A percentile compares a stretch with the other conserved stretches of the same genome.
These are phyloP conservation scores for Synchiropus splendidus DNA, from an alignment of 2,113 vertebrate genomes.

Conservation along the genomic window DNA sequence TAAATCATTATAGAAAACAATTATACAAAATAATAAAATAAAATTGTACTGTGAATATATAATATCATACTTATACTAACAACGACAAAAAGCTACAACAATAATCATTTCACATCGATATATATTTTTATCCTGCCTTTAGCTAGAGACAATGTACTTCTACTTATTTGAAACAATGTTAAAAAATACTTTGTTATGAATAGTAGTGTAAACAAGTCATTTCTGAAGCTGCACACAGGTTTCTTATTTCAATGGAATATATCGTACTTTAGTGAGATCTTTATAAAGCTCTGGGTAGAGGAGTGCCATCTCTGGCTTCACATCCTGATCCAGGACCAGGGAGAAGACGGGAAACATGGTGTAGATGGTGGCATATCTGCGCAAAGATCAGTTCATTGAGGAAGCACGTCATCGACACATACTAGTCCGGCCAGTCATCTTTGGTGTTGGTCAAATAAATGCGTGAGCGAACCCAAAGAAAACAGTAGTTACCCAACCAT, in stretches of 20 bases:
- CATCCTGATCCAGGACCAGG: slow-evolving; percentile 92
- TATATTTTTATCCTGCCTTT: too few relatives aligned
- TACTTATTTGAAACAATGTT: too few relatives aligned
- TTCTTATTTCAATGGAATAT: not conserved
- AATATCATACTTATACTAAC: too few relatives aligned
- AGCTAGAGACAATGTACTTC: too few relatives aligned
- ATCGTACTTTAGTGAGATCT: slow-evolving; percentile 88
- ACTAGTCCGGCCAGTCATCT: not conserved
- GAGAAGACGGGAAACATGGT: slow-evolving; percentile 99
- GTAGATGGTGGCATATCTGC: slow-evolving; percentile 92
- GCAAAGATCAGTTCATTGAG: not conserved
- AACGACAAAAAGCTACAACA: too few relatives aligned
- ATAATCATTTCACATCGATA: too few relatives aligned
- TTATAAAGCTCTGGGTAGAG: slow-evolving; percentile 98
- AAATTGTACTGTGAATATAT: too few relatives aligned
- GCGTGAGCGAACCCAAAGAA: not conserved
- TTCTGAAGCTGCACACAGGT: not conserved
- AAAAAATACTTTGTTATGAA: too few relatives aligned
- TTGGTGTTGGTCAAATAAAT: too few relatives aligned
- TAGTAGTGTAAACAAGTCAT: too few relatives aligned
- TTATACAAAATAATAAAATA: too few relatives aligned
- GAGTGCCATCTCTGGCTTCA: slow-evolving; percentile 91
- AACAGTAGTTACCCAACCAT: slow-evolving; percentile 86
- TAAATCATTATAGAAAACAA: too few relatives aligned
- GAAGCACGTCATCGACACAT: not conserved